Evolutionary conservation across 2,797 vertebrate genomes (phyloP), one percentile per base, ranked within the genome.

Genomic region (Australoheros facetus): DNA sequence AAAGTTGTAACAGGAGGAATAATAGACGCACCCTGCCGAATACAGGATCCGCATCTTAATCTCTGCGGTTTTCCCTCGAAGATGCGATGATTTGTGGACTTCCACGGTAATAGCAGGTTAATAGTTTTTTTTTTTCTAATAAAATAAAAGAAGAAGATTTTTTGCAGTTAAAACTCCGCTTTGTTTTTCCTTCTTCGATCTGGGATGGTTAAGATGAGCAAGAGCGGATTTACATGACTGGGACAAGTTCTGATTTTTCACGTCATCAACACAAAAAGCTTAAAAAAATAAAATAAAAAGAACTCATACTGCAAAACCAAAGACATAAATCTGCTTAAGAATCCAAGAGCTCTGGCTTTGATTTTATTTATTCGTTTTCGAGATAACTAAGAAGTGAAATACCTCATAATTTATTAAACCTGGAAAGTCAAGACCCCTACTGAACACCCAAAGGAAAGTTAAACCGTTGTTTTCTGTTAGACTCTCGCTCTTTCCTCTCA

Each of bases 401-500:
- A 95, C 94, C 94, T 95, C 94, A 92, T 92, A 73, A 89, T 94
- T 92, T 92, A 89, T 92, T 85, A 71, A 86, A 90, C 80, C 80
- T 91, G 92, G 91, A 92, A 90, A 89, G 85, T 69, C 42, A 51
- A 69, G 42, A 92, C 23, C 84, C 85, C 70, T 69, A 89, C 85
- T 84, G 81, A 94, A 81, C 85, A 92, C 88, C 86, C 92, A 94
- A 95, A 95, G 95, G 92, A 95, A 94, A 91, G 77, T 84, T 89
- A 55, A 89, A 86, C 72, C 26, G 71, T 80, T 86, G 82, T 87
- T 51, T 84, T 88, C 77, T 74, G 56, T 80, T 60, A 82, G 84
- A 91, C 89, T 88, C 75, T 85, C 60, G 71, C 53, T 81, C 69
- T 85, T 84, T 88, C 81, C 75, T 88, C 73, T 84, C 56, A 72